Percentiles rank a stretch among this genome's conserved stretches.
These are phyloP conservation scores for Crypturellus tataupa DNA, from an alignment of 2,797 vertebrate genomes.

Conservation along the genomic window DNA sequence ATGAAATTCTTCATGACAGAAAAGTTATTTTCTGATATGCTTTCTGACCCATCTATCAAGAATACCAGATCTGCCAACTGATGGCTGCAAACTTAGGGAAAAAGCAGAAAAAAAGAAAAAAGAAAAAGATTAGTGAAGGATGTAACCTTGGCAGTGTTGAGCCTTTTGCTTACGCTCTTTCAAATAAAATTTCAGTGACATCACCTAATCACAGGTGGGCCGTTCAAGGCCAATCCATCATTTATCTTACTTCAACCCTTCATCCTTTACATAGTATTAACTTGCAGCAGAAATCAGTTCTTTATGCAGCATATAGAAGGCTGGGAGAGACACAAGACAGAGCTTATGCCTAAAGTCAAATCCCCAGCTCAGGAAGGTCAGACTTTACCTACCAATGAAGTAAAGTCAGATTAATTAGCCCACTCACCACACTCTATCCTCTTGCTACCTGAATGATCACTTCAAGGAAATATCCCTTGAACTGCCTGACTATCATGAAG, in stretches of 20 bases:
- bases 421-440: background rate
- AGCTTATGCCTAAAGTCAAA: background rate
- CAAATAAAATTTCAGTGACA: background rate
- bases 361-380: background rate
- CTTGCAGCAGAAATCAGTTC: background rate
- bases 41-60: constrained; percentile 85
- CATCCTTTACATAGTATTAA: background rate
- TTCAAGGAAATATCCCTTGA: background rate
- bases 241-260: background rate
- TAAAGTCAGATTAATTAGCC: background rate
- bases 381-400: background rate
- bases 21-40: constrained; percentile 76
- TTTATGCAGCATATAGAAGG: background rate
- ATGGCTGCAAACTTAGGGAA: constrained; percentile 81
- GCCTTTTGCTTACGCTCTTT: background rate
- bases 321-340: background rate
- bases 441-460: background rate
- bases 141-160: background rate
- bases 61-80: constrained; percentile 85
- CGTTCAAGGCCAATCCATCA: background rate
- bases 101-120: background rate
- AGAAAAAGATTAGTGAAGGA: background rate
- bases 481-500: background rate
- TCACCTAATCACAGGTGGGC: background rate
- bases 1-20: constrained; percentile 83